These are phyloP conservation scores for Ataeniobius toweri DNA, from an alignment of 2,797 vertebrate species.

Conservation along the genomic window DNA sequence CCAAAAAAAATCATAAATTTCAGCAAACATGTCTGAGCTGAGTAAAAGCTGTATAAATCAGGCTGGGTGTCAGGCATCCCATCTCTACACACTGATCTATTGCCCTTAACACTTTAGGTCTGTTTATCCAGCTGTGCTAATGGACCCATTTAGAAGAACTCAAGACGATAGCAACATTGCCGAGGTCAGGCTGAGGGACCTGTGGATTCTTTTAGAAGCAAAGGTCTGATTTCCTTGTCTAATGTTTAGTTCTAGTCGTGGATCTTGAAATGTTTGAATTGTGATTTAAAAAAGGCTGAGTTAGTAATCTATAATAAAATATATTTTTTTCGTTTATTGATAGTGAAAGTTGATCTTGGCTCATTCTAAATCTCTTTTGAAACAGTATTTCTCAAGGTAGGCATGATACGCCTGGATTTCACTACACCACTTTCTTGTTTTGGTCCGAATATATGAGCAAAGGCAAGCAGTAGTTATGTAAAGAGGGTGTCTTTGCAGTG, in stretches of 20 bases:
- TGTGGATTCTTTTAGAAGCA: slow-evolving; percentile 25
- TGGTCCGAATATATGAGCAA: too few relatives aligned
- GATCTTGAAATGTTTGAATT: slow-evolving; percentile 8
- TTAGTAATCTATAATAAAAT: not conserved
- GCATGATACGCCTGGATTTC: too few relatives aligned
- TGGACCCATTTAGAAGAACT: slow-evolving; percentile 29
- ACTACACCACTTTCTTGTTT: too few relatives aligned
- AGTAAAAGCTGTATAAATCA: slow-evolving; percentile 16
- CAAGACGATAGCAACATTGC: slow-evolving; percentile 5
- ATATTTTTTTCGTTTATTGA: not conserved
- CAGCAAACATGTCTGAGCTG: not conserved
- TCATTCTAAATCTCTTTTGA: not conserved
- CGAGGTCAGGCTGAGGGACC: slow-evolving; percentile 3
- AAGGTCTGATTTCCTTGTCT: not conserved
- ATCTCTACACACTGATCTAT: slow-evolving; percentile 11
- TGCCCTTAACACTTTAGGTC: slow-evolving; percentile 16
- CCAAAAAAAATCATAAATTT: not conserved
- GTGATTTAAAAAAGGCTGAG: not conserved
- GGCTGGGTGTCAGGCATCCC: not conserved
- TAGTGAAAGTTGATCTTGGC: not conserved
- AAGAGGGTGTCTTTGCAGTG: too few relatives aligned
- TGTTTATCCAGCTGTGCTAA: slow-evolving; percentile 60
- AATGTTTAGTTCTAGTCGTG: not conserved
- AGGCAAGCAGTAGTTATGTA: too few relatives aligned
- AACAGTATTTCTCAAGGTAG: not conserved